A percentile compares a stretch with the other conserved stretches of the same genome.
phyloP scores from a whole-genome alignment of 2,888 invertebrate species.

The Aradus depressus region DNA sequence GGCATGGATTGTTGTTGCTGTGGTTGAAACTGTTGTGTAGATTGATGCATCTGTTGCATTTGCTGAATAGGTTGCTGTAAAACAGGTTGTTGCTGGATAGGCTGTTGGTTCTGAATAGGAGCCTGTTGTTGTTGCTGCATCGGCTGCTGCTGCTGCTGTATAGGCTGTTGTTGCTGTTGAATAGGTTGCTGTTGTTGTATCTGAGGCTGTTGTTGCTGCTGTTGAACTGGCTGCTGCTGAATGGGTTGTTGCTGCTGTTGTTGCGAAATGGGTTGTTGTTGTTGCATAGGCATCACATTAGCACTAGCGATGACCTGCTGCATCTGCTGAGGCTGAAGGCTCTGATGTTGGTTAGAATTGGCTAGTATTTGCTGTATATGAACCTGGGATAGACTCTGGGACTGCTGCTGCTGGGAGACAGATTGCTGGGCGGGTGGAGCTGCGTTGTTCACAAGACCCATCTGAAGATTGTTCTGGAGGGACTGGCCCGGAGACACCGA shows the following conservation, averaged over 20 bases:
- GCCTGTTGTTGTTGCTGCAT: conserved; percentile 33
- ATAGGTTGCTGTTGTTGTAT: conserved; percentile 30
- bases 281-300: conserved; percentile 26
- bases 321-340: conserved; percentile 34
- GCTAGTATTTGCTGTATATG: conserved; percentile 31
- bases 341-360: conserved; percentile 32
- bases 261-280: conserved; percentile 37
- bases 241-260: conserved; percentile 35
- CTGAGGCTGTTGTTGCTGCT: conserved; percentile 32
- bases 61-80: conserved; percentile 39
- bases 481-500: conserved; percentile 34
- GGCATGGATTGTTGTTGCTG: conserved; percentile 43
- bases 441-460: conserved; percentile 17
- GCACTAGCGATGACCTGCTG: conserved; percentile 33
- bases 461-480: conserved; percentile 32
- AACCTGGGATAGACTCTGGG: conserved; percentile 31
- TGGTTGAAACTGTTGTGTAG: conserved; percentile 42
- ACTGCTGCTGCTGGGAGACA: conserved; percentile 28
- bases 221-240: conserved; percentile 33
- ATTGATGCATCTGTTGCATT: conserved; percentile 45
- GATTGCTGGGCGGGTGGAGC: conserved; percentile 28
- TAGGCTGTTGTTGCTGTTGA: conserved; percentile 34
- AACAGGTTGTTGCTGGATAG: conserved; percentile 43
- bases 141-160: conserved; percentile 42
- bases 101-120: conserved; percentile 41